Conservation (phyloP, 1,140 invertebrate species). For the Drosophila santomea region DNA sequence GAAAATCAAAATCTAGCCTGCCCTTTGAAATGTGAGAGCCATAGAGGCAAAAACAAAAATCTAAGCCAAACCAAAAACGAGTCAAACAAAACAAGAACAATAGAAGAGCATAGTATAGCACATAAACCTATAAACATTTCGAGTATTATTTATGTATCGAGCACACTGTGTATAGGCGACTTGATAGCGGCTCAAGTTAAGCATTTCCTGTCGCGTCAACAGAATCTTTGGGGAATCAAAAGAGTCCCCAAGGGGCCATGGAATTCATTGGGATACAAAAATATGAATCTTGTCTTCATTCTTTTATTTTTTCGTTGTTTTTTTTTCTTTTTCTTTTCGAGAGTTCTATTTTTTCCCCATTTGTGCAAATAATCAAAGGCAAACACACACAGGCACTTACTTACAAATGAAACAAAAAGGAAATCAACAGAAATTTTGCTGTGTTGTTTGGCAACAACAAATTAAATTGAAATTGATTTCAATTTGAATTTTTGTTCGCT, state of each 20-base stretch:
- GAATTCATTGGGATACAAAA: conserved; percentile 13
- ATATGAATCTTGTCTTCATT: conserved; percentile 13
- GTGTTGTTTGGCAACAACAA: conserved; percentile 45
- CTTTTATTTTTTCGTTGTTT: background rate
- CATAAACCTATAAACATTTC: conserved; percentile 54
- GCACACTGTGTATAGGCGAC: conserved; percentile 39
- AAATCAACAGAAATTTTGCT: conserved; percentile 30
- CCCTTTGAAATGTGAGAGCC: conserved; percentile 41
- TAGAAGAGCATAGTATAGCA: conserved; percentile 34
- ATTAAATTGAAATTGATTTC: conserved; percentile 79
- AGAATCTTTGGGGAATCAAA: conserved; percentile 21
- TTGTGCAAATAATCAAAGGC: conserved; percentile 66
- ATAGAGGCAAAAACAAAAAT: conserved; percentile 1
- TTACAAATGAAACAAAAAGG: conserved; percentile 31
- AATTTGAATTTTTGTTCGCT: conserved; percentile 73
- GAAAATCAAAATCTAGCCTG: conserved; percentile 22
- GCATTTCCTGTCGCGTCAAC: conserved; percentile 49
- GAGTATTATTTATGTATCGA: conserved; percentile 57
- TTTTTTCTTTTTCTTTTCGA: background rate
- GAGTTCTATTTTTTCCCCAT: conserved; percentile 37
- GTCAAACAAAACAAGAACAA: conserved; percentile 13
- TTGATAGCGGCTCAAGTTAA: conserved; percentile 42
- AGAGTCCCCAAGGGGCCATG: background rate
- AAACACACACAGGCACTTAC: conserved; percentile 30
- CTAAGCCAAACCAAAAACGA: conserved; percentile 23